Conservation (phyloP, 2,113 vertebrate genomes). For the Scomber colias region DNA sequence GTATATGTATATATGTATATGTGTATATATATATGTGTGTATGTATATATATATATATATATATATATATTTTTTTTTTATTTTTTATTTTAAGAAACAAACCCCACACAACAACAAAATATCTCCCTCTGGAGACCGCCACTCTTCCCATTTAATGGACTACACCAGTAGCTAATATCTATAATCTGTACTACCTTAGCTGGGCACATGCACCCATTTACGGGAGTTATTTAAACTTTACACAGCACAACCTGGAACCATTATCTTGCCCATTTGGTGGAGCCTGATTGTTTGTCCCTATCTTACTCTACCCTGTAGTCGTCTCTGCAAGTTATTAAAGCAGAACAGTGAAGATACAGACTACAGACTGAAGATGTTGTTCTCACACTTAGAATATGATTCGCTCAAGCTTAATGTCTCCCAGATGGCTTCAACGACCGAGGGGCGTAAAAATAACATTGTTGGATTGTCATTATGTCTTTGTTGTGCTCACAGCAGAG, state of each 20-base stretch:
- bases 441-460: conserved; percentile 46
- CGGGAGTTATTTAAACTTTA: neutral
- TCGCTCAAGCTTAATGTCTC: conserved; percentile 55
- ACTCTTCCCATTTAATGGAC: neutral
- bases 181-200: neutral
- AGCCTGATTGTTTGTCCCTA: conserved; percentile 1
- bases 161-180: neutral
- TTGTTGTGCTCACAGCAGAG: conserved; percentile 3
- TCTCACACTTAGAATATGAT: conserved; percentile 51
- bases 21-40: too few species aligned
- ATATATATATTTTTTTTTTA: too few species aligned
- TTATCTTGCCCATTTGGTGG: neutral
- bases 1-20: too few species aligned
- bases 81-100: conserved; percentile 6
- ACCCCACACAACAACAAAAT: neutral
- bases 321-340: conserved; percentile 49
- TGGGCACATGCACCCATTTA: neutral
- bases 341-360: conserved; percentile 20
- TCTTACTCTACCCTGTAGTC: conserved; percentile 25
- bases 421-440: conserved; percentile 54
- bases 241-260: conserved; percentile 27
- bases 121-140: too few species aligned
- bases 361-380: conserved; percentile 35
- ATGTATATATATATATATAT: too few species aligned
- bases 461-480: conserved; percentile 38